These are phyloP conservation scores for Hyles vespertilio DNA, from an alignment of 1,140 invertebrate genomes.

Conservation along the genomic window DNA sequence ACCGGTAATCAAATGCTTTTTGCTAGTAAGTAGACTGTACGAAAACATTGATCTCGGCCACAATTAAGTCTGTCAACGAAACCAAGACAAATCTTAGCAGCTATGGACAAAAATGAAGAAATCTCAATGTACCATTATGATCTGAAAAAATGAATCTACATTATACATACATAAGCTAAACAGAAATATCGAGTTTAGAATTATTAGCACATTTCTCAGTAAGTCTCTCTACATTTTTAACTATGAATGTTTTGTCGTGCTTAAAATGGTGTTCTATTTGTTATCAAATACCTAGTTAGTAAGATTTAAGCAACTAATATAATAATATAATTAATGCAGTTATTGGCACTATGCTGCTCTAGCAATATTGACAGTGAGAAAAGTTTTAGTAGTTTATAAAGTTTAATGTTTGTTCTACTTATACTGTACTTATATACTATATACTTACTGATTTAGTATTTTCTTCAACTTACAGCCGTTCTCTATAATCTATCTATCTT, in stretches of 20 bases:
- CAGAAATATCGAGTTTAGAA: constrained; percentile 71
- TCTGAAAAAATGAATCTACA: constrained; percentile 67
- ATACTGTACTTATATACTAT: constrained; percentile 13
- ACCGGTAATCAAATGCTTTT: constrained; percentile 61
- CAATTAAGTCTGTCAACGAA: constrained; percentile 69
- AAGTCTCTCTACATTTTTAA: constrained; percentile 77
- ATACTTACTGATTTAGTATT: constrained; percentile 17
- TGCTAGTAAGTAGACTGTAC: constrained; percentile 58
- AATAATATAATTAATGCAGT: constrained; percentile 50
- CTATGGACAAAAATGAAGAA: constrained; percentile 40
- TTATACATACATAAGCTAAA: constrained; percentile 48
- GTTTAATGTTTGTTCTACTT: constrained; percentile 30
- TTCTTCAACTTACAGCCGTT: constrained; percentile 23
- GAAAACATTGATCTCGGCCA: constrained; percentile 60
- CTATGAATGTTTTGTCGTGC: constrained; percentile 78
- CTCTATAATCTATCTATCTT: background rate
- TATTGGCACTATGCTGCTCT: constrained; percentile 73
- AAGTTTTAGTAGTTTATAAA: constrained; percentile 38
- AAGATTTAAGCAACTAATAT: constrained; percentile 71
- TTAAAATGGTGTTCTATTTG: constrained; percentile 78
- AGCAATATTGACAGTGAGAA: constrained; percentile 24
- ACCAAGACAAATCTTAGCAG: constrained; percentile 37
- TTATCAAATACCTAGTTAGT: constrained; percentile 76
- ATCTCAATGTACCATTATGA: constrained; percentile 57
- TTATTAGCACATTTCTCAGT: constrained; percentile 77